Evolutionary conservation across 2,888 invertebrate species (phyloP).

Genomic region (Cotesia congregata): DNA sequence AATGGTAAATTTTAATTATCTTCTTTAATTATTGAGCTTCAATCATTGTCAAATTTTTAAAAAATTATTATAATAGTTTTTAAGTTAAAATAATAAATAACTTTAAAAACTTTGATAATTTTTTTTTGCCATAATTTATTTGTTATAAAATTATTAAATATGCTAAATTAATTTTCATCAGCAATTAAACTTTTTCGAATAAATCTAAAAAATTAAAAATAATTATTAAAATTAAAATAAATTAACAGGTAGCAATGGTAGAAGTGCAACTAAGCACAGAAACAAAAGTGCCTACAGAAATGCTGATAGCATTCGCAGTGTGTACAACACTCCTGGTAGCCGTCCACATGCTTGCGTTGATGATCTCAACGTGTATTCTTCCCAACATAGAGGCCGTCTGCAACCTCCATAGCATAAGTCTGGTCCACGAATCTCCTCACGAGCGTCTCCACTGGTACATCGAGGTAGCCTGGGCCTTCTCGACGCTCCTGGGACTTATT

Average conservation of each 20-base stretch:
- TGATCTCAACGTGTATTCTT: constrained; percentile 99
- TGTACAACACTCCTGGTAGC: constrained; percentile 96
- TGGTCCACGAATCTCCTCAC: constrained; percentile 91
- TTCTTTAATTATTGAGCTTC: background rate
- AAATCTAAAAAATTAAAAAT: too few species aligned
- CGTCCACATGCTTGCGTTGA: constrained; percentile 96
- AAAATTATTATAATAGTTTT: too few species aligned
- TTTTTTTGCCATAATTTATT: too few species aligned
- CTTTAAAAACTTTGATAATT: too few species aligned
- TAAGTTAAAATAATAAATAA: too few species aligned
- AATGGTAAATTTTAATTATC: constrained; percentile 78
- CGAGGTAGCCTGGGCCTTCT: constrained; percentile 98
- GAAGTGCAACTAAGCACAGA: constrained; percentile 90
- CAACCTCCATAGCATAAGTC: constrained; percentile 87
- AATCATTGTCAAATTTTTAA: too few species aligned
- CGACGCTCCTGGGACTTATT: constrained; percentile 92
- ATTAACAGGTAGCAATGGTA: constrained; percentile 90
- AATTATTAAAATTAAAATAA: background rate
- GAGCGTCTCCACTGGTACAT: constrained; percentile 94
- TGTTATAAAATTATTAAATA: too few species aligned
- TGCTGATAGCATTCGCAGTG: constrained; percentile 93
- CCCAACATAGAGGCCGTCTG: constrained; percentile 99
- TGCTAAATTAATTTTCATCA: too few species aligned
- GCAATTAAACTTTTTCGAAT: background rate
- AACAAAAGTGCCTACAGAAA: constrained; percentile 82